Evolutionary conservation across 2,888 invertebrate species (phyloP).

Genomic region (Temnothorax rugatulus): DNA sequence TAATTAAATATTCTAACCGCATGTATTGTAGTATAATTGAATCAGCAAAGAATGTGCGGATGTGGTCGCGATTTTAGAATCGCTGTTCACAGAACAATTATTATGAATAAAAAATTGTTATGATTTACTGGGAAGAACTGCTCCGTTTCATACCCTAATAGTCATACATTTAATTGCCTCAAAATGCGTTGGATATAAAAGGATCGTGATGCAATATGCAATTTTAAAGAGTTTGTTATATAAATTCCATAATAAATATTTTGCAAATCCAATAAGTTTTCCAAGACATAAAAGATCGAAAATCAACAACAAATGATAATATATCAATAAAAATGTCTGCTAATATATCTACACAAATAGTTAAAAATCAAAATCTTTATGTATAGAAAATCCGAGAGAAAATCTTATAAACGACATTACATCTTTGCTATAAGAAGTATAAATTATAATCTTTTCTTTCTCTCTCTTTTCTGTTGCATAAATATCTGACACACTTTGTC

Average conservation of each 20-base stretch:
- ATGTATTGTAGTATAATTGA: not conserved
- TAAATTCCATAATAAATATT: not conserved
- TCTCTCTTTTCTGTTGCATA: not conserved
- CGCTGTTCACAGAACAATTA: not conserved
- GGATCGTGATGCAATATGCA: not conserved
- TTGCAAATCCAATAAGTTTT: not conserved
- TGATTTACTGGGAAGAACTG: not conserved
- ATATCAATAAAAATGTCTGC: not conserved
- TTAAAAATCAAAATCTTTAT: not conserved
- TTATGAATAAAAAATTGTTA: not conserved
- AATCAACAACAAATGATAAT: not conserved
- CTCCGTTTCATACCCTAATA: not conserved
- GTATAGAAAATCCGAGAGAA: not conserved
- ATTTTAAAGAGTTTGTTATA: not conserved
- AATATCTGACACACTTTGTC: not conserved
- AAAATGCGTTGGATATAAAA: not conserved
- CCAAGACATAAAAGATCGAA: not conserved
- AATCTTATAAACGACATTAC: not conserved
- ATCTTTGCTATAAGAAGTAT: not conserved
- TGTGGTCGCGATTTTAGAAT: not conserved
- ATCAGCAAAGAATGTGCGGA: not conserved
- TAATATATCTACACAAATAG: not conserved
- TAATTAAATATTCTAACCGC: slow-evolving; percentile 3
- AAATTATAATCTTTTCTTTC: not conserved
- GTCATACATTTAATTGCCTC: not conserved